Percentiles rank a stretch among this genome's conserved stretches.
Evolutionary conservation across 30 jellyfish, hydroid and myxozoan species (phyloP).

Genomic region (Aurelia aurita complex sp. Pacific): DNA sequence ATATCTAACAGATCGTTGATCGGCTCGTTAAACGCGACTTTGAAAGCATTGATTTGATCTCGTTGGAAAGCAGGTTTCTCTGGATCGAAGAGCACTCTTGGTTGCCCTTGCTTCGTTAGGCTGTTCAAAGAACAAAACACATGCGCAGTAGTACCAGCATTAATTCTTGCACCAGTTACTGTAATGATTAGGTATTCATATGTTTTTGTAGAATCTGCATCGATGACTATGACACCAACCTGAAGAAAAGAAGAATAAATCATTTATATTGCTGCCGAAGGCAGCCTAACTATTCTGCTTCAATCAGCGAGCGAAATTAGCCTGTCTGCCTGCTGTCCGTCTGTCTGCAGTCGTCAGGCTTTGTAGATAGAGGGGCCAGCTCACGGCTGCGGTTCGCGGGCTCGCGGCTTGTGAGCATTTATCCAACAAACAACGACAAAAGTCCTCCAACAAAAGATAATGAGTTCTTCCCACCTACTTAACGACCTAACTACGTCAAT

Average conservation of each 20-base stretch:
- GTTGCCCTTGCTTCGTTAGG: conserved; percentile 20
- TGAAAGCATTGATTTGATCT: conserved; percentile 51
- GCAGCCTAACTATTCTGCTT: too few relatives aligned
- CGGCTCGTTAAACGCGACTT: conserved; percentile 38
- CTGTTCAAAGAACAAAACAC: conserved; percentile 58
- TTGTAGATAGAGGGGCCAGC: too few relatives aligned
- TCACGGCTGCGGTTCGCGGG: too few relatives aligned
- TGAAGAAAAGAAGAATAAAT: conserved; percentile 3
- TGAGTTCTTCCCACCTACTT: too few relatives aligned
- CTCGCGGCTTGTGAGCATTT: too few relatives aligned
- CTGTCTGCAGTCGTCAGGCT: too few relatives aligned
- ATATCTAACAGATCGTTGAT: conserved; percentile 46
- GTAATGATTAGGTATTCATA: conserved; percentile 38
- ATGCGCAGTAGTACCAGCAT: conserved; percentile 82
- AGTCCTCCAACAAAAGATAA: too few relatives aligned
- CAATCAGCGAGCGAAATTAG: too few relatives aligned
- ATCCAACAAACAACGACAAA: too few relatives aligned
- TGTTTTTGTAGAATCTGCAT: conserved; percentile 35
- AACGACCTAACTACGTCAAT: too few relatives aligned
- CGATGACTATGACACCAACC: conserved; percentile 48
- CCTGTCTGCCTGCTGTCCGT: too few relatives aligned
- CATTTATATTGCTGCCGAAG: too few relatives aligned
- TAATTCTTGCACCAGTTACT: conserved; percentile 78
- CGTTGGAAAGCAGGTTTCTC: conserved; percentile 46
- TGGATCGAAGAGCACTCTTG: conserved; percentile 45